These are phyloP conservation scores for Oxyscelio sp. DNA, from an alignment of 2,888 invertebrate species.

Conservation along the genomic window DNA sequence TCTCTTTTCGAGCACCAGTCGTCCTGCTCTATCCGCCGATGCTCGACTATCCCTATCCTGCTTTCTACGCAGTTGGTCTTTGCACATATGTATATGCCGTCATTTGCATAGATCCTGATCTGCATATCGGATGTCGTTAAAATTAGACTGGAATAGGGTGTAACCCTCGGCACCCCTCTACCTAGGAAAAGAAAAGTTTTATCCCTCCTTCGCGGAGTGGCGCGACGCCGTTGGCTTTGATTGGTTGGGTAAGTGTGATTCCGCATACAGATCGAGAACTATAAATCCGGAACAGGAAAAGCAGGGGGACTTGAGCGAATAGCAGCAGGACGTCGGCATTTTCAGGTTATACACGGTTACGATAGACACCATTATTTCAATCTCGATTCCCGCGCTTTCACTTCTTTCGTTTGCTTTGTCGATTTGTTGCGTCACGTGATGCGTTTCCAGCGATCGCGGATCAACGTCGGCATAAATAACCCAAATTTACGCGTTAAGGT, in stretches of 20 bases:
- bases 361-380: conserved; percentile 62
- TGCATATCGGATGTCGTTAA: conserved; percentile 88
- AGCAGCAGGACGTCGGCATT: conserved; percentile 62
- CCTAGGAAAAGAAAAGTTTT: conserved; percentile 71
- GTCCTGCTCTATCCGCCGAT: conserved; percentile 48
- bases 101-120: conserved; percentile 88
- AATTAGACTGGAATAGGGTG: conserved; percentile 85
- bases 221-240: conserved; percentile 63
- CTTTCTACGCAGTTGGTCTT: conserved; percentile 59
- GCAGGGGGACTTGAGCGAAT: conserved; percentile 62
- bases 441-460: too few relatives aligned
- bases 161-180: conserved; percentile 72
- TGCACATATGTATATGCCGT: conserved; percentile 69
- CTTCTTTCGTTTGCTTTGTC: conserved; percentile 48
- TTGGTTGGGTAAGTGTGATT: conserved; percentile 79
- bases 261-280: conserved; percentile 65
- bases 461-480: too few relatives aligned
- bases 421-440: too few relatives aligned
- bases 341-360: conserved; percentile 62
- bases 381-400: conserved; percentile 63
- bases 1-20: conserved; percentile 55
- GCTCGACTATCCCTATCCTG: conserved; percentile 32
- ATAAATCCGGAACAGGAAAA: conserved; percentile 74
- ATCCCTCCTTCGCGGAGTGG: conserved; percentile 76
- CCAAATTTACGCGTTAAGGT: too few relatives aligned